Evolutionary conservation across 2,888 invertebrate genomes (phyloP).

Genomic region (Zeuzera pyrina): DNA sequence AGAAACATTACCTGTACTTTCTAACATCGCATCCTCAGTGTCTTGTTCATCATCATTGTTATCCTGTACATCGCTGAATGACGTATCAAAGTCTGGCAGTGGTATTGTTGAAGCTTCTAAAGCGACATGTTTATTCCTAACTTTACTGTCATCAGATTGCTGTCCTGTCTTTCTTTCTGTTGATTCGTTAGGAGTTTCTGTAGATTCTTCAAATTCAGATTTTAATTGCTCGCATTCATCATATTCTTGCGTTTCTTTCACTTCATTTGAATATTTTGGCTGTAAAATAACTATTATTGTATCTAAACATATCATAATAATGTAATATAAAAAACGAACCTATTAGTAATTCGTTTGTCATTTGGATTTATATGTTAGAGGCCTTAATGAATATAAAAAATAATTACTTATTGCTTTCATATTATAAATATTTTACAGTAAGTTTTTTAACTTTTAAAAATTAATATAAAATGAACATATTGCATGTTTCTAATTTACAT

Average conservation of each 20-base stretch:
- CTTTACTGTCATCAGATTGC: slow-evolving; percentile 11
- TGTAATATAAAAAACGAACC: too few species aligned
- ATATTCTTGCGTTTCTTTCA: slow-evolving; percentile 46
- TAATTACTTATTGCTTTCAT: too few species aligned
- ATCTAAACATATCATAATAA: too few species aligned
- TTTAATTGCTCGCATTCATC: slow-evolving; percentile 34
- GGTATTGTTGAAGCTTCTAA: slow-evolving; percentile 22
- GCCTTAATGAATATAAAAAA: too few species aligned
- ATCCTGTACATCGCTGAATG: slow-evolving; percentile 26
- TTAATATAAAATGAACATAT: too few species aligned
- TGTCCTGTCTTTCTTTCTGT: slow-evolving; percentile 12
- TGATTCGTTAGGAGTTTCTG: slow-evolving; percentile 6
- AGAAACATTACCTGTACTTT: background rate
- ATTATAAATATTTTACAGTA: too few species aligned
- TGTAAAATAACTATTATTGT: too few species aligned
- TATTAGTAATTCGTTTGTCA: too few species aligned
- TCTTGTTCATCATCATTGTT: background rate
- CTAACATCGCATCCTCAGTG: background rate
- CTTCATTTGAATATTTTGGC: slow-evolving; percentile 43
- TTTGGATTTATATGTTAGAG: too few species aligned
- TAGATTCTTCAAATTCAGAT: slow-evolving; percentile 29
- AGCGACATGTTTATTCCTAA: slow-evolving; percentile 7
- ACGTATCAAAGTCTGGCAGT: slow-evolving; percentile 28
- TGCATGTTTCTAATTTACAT: too few species aligned
- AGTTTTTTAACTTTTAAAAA: too few species aligned